These are phyloP conservation scores for Phalanger gymnotis DNA, from an alignment of 2,797 vertebrate genomes.

Conservation along the genomic window DNA sequence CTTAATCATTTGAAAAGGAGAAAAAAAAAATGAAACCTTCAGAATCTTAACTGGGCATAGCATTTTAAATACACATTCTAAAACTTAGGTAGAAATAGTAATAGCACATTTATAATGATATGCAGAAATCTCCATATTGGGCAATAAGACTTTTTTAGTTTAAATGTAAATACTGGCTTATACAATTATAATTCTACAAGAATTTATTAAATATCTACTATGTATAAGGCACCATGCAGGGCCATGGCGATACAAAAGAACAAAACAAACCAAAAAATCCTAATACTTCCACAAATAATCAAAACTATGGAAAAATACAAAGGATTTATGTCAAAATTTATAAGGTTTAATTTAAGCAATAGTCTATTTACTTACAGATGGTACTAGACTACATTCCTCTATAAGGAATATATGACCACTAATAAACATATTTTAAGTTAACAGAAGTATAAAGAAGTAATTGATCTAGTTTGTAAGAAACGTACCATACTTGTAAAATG, in stretches of 20 bases:
- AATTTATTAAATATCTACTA: neutral
- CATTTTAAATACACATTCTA: slow-evolving; percentile 40
- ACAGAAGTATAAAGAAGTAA: slow-evolving; percentile 36
- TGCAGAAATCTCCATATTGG: neutral
- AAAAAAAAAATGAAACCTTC: slow-evolving; percentile 55
- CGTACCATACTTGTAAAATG: slow-evolving; percentile 98
- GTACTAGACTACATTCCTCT: slow-evolving; percentile 4
- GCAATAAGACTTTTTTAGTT: slow-evolving; percentile 42
- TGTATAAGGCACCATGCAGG: neutral
- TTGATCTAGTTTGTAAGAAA: slow-evolving; percentile 63
- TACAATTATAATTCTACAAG: neutral
- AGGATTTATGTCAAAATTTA: slow-evolving; percentile 15
- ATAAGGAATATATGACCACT: slow-evolving; percentile 31
- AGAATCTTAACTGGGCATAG: slow-evolving; percentile 52
- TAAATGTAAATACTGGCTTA: slow-evolving; percentile 49
- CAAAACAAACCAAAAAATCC: slow-evolving; percentile 6
- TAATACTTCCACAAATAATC: slow-evolving; percentile 48
- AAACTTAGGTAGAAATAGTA: slow-evolving; percentile 53
- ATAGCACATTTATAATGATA: slow-evolving; percentile 13
- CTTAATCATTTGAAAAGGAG: slow-evolving; percentile 80
- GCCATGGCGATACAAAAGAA: neutral
- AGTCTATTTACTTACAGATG: slow-evolving; percentile 13
- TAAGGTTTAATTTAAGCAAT: neutral
- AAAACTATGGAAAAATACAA: slow-evolving; percentile 39
- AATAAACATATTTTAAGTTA: slow-evolving; percentile 42